A percentile compares a stretch with the other conserved stretches of the same genome.
Conservation (phyloP, 2,797 vertebrate genomes). For the Melanotaenia parkinsoni region DNA sequence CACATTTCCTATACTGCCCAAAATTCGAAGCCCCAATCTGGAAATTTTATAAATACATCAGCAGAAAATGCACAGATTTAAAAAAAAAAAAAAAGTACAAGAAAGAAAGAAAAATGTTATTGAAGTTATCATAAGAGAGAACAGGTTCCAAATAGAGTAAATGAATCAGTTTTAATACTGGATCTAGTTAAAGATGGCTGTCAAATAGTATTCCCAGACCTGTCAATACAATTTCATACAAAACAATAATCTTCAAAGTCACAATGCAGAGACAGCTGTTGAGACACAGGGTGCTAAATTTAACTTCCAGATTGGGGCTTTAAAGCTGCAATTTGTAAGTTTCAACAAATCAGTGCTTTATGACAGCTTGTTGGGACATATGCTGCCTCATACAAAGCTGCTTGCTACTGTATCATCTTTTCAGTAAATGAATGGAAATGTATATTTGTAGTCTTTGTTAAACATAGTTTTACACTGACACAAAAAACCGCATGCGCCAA, state of each 20-base stretch:
- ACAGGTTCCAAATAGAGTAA: conserved; percentile 36
- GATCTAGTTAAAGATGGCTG: conserved; percentile 28
- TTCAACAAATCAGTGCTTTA: conserved; percentile 72
- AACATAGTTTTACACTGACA: conserved; percentile 70
- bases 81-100: background rate
- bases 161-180: conserved; percentile 29
- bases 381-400: conserved; percentile 58
- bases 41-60: conserved; percentile 59
- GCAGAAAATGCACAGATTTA: conserved; percentile 22
- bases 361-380: conserved; percentile 70
- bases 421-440: conserved; percentile 61
- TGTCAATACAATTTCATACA: conserved; percentile 49
- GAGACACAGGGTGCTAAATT: conserved; percentile 59
- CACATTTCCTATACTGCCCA: conserved; percentile 65
- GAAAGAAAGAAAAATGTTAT: background rate
- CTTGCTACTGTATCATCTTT: conserved; percentile 61
- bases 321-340: conserved; percentile 84
- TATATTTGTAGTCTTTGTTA: conserved; percentile 63
- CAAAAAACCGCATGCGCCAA: conserved; percentile 58
- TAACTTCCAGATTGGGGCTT: conserved; percentile 79
- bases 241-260: conserved; percentile 49
- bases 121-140: conserved; percentile 14
- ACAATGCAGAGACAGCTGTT: conserved; percentile 61
- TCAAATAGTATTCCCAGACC: conserved; percentile 31
- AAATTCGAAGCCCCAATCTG: conserved; percentile 75